Base-by-base conservation (phyloP, 2,113 vertebrate genomes). In the Bolborhynchus lineola region DNA sequence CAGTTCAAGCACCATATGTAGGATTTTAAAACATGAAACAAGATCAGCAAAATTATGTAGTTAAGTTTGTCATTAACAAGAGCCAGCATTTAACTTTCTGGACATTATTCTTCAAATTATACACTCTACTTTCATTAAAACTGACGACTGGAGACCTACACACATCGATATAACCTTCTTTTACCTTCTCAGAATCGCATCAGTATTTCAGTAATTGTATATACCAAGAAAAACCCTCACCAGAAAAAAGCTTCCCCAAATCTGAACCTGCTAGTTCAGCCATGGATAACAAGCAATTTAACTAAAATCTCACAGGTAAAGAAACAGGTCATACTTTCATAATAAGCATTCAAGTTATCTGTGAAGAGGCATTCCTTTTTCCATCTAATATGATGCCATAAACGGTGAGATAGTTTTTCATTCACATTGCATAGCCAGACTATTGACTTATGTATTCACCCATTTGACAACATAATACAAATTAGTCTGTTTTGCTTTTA, bases 251-350 rank as follows among this genome's bases (percentile, higher is more conserved):
- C 7, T 71, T 67, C 11, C 11, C 13, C 17, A 29, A 63, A 86
- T 23, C 37, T 44, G 26, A 92, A 82, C 6, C 16, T 82, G 28
- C 52, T 3, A 57, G 49, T 12, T 63, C 60, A 68, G 28, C 19
- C 31, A 64, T 0, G 0, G 4, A 25, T 44, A 8, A 53, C 10
- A 87, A 28, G 3, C 4, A 17, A 60, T 55, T 52, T 19, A 18
- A 60, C 39, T 59, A 87, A 26, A 13, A 60, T 28, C 9, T 12
- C 7, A 15, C 12, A 64, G 17, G 14, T 28, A 28, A 88, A 86
- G 42, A 28, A 49, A 47, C 3, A 78, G 9, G 19, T 69, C 42
- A 52, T 47, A 44, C 2, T 44, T 52, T 13, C 35, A 29, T 46
- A 78, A 29, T 2, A 72, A 64, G 11, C 9, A 69, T 55, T 41